Evolutionary conservation across 2,797 vertebrate species (phyloP), one percentile per base, ranked within the genome.

Genomic region (Mus minutoides): DNA sequence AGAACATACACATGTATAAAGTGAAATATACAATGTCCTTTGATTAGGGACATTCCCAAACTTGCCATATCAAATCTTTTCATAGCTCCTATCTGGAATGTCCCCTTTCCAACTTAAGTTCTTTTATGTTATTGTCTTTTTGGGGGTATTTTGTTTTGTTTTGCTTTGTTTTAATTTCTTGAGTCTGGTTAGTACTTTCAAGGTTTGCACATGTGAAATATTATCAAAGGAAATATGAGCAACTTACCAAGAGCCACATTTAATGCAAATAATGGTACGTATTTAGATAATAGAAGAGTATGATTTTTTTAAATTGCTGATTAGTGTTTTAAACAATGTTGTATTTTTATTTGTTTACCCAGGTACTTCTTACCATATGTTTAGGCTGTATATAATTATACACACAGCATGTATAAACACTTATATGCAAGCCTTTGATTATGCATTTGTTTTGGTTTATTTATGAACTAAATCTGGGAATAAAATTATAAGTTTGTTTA

Each of bases 81-180:
- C 34, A 54, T 26, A 71, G 54, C 46, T 52, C 46, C 26, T 22
- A 49, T 11, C 12, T 69, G 3, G 3, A 52, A 54, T 71, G 14
- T 37, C 13, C 17, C 1, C 17, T 21, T 84, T 46, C 16, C 17
- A 54, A 52, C 1, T 52, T 87, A 56, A 54, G 21, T 54, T 26
- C 5, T 26, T 24, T 86, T 43, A 17, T 83, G 3, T 31, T 62
- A 10, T 31, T 40, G 14, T 34, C 43, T 37, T 37, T 24, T 40
- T 40, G 1, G 11, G 34, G 4, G 4, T 2, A 22, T 22, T 21
- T 21, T 13, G 6, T n/a, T 69, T 69, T n/a, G 6, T 4, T 21
- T 46, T 46, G 16, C 7, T 40, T 29, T 54, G 84, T 54, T 73
- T 87, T 40, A 87, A 56, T 87, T 71, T 4, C 6, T 16, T 40